Conservation (phyloP, 30 jellyfish, hydroid and myxozoan genomes). For the Aurelia sp. region DNA sequence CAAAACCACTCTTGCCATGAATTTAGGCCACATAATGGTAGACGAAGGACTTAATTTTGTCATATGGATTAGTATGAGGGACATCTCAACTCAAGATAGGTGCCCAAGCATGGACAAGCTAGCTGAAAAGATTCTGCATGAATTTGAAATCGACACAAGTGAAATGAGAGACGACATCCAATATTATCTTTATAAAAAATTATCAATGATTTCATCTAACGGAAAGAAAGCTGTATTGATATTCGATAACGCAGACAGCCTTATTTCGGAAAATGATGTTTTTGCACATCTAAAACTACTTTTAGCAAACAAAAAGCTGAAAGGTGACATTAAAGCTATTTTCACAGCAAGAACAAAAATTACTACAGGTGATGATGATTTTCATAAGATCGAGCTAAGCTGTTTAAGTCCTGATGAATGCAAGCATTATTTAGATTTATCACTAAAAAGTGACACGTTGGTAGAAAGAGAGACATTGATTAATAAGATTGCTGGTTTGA, state of each 20-base stretch:
- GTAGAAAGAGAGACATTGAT: not conserved
- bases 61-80: slow-evolving; percentile 41
- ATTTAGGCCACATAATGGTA: slow-evolving; percentile 13
- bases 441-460: not conserved
- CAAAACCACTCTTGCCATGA: slow-evolving; percentile 5
- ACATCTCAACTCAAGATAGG: not conserved
- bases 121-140: slow-evolving; percentile 11
- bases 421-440: not conserved
- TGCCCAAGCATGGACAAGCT: slow-evolving; percentile 1
- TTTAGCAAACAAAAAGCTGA: not conserved
- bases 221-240: slow-evolving; percentile 1
- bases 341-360: too few relatives aligned
- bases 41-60: slow-evolving; percentile 15
- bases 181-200: not conserved
- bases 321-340: not conserved
- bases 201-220: not conserved
- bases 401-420: not conserved
- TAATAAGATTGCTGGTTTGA: not conserved
- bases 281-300: not conserved
- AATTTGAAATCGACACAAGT: slow-evolving; percentile 9
- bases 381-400: not conserved
- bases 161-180: slow-evolving; percentile 2
- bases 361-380: too few relatives aligned
- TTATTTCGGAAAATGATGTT: not conserved
- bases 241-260: slow-evolving; percentile 33